These are phyloP conservation scores for Genyomyrus donnyi DNA, from an alignment of 2,113 vertebrate species.

Conservation along the genomic window DNA sequence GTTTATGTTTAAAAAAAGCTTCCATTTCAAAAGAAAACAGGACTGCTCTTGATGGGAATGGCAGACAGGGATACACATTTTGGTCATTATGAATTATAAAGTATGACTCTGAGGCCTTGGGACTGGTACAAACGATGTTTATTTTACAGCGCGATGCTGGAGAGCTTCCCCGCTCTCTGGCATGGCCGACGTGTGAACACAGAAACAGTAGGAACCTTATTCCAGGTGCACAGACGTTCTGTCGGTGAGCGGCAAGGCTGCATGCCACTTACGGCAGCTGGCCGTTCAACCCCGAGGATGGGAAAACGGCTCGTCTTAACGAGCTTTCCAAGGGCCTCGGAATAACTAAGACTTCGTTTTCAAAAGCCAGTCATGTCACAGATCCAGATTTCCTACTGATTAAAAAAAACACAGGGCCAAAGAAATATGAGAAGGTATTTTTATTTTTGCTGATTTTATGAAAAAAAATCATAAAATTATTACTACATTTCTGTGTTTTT, in stretches of 20 bases:
- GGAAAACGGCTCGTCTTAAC: background rate
- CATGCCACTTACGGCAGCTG: constrained; percentile 13
- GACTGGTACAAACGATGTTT: constrained; percentile 48
- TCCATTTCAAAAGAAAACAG: constrained; percentile 23
- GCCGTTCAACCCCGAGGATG: background rate
- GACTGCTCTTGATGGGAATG: constrained; percentile 26
- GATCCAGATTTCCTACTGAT: background rate
- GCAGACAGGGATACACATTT: constrained; percentile 31
- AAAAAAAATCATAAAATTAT: background rate
- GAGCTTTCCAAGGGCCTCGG: background rate
- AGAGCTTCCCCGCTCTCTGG: constrained; percentile 40
- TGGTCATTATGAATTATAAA: constrained; percentile 46
- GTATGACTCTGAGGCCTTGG: constrained; percentile 38
- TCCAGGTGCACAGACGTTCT: constrained; percentile 14
- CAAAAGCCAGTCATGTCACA: background rate
- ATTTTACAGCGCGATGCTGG: constrained; percentile 43
- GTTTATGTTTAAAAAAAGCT: constrained; percentile 5
- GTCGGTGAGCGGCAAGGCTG: constrained; percentile 25
- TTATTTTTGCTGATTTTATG: background rate
- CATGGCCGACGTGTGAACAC: constrained; percentile 26
- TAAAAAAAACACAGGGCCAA: background rate
- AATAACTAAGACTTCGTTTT: background rate
- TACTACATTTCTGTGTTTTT: background rate
- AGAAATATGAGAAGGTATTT: background rate
- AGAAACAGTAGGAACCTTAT: constrained; percentile 53